Evolutionary conservation across 2,113 vertebrate species (phyloP).

Genomic region (Peromyscus californicus): DNA sequence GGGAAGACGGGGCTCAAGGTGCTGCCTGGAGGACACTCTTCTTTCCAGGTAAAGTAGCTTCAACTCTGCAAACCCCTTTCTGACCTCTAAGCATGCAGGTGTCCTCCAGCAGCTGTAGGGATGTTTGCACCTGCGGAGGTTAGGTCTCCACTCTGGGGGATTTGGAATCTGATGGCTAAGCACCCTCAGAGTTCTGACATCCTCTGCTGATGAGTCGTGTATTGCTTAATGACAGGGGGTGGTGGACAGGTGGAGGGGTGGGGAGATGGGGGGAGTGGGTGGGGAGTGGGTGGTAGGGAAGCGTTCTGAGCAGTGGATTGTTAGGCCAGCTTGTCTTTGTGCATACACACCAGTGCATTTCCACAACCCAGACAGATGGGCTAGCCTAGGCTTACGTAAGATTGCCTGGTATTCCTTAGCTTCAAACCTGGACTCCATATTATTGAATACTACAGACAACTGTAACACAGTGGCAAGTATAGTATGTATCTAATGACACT

Average conservation of each 20-base stretch:
- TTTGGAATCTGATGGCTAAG: background rate
- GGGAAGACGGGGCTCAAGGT: background rate
- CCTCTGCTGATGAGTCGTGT: background rate
- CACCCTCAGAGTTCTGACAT: background rate
- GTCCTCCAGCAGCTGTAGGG: background rate
- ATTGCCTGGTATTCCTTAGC: background rate
- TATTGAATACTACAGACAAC: background rate
- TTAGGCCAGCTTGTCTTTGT: background rate
- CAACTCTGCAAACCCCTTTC: background rate
- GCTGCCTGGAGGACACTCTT: background rate
- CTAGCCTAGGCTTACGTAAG: background rate
- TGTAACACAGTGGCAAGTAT: background rate
- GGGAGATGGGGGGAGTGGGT: no score
- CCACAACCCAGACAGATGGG: background rate
- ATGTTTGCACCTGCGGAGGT: background rate
- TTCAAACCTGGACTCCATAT: background rate
- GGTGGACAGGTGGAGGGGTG: no score
- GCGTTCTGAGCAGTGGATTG: background rate
- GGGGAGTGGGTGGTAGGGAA: background rate
- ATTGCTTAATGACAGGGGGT: background rate
- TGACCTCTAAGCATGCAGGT: background rate
- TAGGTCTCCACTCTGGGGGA: background rate
- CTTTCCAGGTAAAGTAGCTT: background rate
- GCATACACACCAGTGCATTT: background rate
- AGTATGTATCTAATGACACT: background rate